Evolutionary conservation across 1,140 invertebrate genomes (phyloP).

Genomic region (Cyrtorhinus lividipennis): DNA sequence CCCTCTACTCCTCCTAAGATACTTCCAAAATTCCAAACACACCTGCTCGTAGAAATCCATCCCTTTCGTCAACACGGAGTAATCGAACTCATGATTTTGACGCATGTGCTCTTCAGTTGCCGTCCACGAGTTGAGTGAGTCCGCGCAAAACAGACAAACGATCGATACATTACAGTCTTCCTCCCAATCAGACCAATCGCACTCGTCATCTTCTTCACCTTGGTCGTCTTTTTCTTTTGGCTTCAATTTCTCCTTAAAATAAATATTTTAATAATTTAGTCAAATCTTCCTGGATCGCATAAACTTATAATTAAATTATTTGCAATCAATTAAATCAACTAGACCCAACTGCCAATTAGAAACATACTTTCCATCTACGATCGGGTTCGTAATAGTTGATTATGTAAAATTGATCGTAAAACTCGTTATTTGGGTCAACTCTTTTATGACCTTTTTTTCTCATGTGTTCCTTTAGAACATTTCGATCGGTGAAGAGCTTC

Average conservation of each 20-base stretch:
- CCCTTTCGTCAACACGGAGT: slow-evolving; percentile 36
- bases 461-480: slow-evolving; percentile 83
- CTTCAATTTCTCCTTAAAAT: slow-evolving; percentile 18
- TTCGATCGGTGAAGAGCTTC: slow-evolving; percentile 67
- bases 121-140: slow-evolving; percentile 40
- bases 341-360: no score
- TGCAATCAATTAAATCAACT: no score
- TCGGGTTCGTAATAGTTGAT: slow-evolving; percentile 67
- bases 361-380: slow-evolving; percentile 29
- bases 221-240: slow-evolving; percentile 22
- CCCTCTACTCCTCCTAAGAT: no score
- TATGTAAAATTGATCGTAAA: slow-evolving; percentile 79
- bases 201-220: slow-evolving; percentile 37
- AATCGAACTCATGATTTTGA: slow-evolving; percentile 48
- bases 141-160: slow-evolving; percentile 57
- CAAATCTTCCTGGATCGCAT: no score
- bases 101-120: slow-evolving; percentile 53
- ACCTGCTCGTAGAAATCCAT: slow-evolving; percentile 71
- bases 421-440: slow-evolving; percentile 68
- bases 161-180: slow-evolving; percentile 42
- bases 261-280: no score
- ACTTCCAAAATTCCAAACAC: no score
- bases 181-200: slow-evolving; percentile 71
- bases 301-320: no score
- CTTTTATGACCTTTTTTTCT: slow-evolving; percentile 83